phyloP scores from a whole-genome alignment of 2,797 vertebrate genomes.

The Cryptoprocta ferox region DNA sequence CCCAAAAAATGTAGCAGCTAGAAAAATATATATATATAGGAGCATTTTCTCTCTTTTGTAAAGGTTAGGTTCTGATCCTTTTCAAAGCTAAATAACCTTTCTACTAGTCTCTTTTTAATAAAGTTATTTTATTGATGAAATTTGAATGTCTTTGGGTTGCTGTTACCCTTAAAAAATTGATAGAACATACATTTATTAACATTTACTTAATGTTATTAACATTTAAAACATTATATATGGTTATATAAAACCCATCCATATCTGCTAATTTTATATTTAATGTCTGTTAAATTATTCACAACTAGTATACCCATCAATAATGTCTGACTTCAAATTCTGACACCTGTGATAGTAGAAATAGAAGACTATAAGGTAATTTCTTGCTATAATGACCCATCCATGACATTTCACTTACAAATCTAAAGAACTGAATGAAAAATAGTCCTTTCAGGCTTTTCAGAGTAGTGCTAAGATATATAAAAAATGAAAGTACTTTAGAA shows the following conservation, averaged over 20 bases:
- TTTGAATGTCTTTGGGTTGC: not conserved
- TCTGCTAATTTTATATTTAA: conserved; percentile 40
- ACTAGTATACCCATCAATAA: not conserved
- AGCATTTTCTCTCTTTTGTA: conserved; percentile 55
- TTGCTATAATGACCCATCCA: not conserved
- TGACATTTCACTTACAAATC: conserved; percentile 45
- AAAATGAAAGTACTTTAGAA: conserved; percentile 34
- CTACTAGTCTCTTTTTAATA: conserved; percentile 41
- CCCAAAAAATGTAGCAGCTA: conserved; percentile 54
- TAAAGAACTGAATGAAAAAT: conserved; percentile 30
- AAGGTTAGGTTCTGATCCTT: conserved; percentile 68
- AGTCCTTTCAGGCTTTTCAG: not conserved
- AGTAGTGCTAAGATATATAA: not conserved
- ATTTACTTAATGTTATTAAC: conserved; percentile 21
- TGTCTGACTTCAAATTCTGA: conserved; percentile 38
- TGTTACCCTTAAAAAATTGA: not conserved
- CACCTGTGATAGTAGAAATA: not conserved
- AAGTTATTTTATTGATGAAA: conserved; percentile 47
- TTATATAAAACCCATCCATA: not conserved
- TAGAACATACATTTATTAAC: not conserved
- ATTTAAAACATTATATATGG: not conserved
- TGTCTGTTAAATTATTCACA: conserved; percentile 27
- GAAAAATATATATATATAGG: not conserved
- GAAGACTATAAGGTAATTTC: conserved; percentile 11
- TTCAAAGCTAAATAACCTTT: conserved; percentile 62